Evolutionary conservation across 1,140 invertebrate genomes (phyloP).

Genomic region (Apis laboriosa): DNA sequence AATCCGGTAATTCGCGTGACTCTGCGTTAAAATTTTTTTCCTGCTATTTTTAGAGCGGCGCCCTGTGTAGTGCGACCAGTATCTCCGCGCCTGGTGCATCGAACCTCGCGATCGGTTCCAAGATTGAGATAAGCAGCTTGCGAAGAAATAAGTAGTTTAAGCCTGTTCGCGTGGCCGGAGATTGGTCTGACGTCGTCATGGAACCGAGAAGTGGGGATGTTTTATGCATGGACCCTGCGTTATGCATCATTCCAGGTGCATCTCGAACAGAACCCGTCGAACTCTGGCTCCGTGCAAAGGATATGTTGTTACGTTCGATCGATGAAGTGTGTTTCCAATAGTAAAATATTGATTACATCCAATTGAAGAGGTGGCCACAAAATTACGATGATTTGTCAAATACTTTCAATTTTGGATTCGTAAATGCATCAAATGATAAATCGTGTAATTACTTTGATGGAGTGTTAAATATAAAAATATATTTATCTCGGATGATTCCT

Average conservation of each 20-base stretch:
- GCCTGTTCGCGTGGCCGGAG: slow-evolving; percentile 69
- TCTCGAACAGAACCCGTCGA: slow-evolving; percentile 54
- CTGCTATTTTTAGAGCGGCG: slow-evolving; percentile 56
- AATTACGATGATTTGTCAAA: neutral
- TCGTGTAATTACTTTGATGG: neutral
- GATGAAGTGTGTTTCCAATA: neutral
- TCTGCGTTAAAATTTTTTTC: slow-evolving; percentile 37
- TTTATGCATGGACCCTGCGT: slow-evolving; percentile 54
- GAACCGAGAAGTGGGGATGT: slow-evolving; percentile 53
- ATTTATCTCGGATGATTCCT: neutral
- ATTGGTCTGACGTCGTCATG: slow-evolving; percentile 64
- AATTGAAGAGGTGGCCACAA: neutral
- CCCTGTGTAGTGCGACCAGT: slow-evolving; percentile 25
- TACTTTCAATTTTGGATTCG: neutral
- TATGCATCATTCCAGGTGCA: slow-evolving; percentile 62
- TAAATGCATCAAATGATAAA: neutral
- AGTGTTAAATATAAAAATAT: neutral
- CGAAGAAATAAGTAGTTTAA: slow-evolving; percentile 68
- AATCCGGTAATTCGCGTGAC: slow-evolving; percentile 50
- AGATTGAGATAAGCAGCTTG: slow-evolving; percentile 65
- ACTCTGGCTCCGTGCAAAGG: slow-evolving; percentile 40
- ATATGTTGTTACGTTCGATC: slow-evolving; percentile 18
- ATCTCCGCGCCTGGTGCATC: slow-evolving; percentile 45
- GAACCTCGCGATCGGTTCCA: slow-evolving; percentile 58
- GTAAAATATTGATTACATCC: neutral